phyloP scores from a whole-genome alignment of 2,888 invertebrate genomes.

The Seira sanloemensis region DNA sequence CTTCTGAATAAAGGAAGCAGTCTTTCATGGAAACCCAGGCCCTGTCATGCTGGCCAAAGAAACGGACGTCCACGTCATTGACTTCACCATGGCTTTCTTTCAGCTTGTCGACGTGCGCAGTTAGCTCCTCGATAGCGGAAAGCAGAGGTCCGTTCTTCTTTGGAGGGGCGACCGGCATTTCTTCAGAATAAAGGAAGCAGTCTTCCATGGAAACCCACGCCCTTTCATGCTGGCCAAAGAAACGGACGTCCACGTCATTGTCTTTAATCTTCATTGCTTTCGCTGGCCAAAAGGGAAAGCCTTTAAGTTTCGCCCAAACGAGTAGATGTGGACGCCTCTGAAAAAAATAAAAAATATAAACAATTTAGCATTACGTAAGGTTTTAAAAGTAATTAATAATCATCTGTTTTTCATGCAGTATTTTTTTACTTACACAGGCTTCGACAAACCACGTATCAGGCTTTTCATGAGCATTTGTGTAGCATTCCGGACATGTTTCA shows the following conservation, averaged over 20 bases:
- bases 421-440: slow-evolving; percentile 82
- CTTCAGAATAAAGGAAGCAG: slow-evolving; percentile 88
- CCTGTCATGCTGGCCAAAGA: slow-evolving; percentile 96
- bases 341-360: slow-evolving; percentile 67
- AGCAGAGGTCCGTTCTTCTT: slow-evolving; percentile 80
- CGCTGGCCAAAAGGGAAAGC: slow-evolving; percentile 98
- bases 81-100: slow-evolving; percentile 84
- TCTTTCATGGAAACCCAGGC: slow-evolving; percentile 92
- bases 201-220: slow-evolving; percentile 92
- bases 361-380: slow-evolving; percentile 22
- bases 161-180: slow-evolving; percentile 77
- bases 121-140: slow-evolving; percentile 84
- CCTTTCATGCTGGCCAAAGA: slow-evolving; percentile 96
- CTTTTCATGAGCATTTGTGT: slow-evolving; percentile 88
- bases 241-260: slow-evolving; percentile 79
- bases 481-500: slow-evolving; percentile 95
- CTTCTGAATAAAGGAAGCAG: slow-evolving; percentile 88
- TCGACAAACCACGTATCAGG: slow-evolving; percentile 92
- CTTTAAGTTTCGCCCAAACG: slow-evolving; percentile 97
- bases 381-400: neutral
- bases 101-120: slow-evolving; percentile 85
- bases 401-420: neutral
- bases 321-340: slow-evolving; percentile 88
- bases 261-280: slow-evolving; percentile 87
- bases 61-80: slow-evolving; percentile 95